phyloP scores from a whole-genome alignment of 2,113 vertebrate genomes.

The Sinocyclocheilus anophthalmus region DNA sequence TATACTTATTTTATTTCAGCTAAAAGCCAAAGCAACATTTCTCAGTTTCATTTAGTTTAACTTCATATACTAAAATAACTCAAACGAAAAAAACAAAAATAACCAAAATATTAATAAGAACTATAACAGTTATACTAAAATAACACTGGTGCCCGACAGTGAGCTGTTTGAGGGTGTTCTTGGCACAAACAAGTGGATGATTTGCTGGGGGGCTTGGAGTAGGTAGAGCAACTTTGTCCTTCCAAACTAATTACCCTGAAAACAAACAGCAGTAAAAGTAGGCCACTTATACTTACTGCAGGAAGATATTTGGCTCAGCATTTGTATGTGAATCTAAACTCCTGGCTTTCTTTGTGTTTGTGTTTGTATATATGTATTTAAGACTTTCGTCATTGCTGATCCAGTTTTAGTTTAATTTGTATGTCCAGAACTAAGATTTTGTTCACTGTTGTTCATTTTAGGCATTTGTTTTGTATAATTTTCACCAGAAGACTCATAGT shows the following conservation, averaged over 20 bases:
- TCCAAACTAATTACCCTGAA: slow-evolving; percentile 28
- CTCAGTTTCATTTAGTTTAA: neutral
- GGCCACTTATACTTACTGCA: slow-evolving; percentile 20
- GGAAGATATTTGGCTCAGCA: neutral
- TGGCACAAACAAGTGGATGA: slow-evolving; percentile 26
- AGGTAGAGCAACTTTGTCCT: slow-evolving; percentile 42
- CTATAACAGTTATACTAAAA: neutral
- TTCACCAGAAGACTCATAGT: neutral
- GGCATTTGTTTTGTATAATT: neutral
- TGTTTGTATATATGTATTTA: neutral
- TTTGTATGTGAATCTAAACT: neutral
- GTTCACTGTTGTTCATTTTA: neutral
- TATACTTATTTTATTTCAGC: neutral
- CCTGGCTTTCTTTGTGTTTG: neutral
- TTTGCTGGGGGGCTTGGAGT: slow-evolving; percentile 21
- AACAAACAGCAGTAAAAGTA: slow-evolving; percentile 45
- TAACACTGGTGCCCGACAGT: neutral
- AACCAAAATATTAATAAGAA: neutral
- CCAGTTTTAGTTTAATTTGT: neutral
- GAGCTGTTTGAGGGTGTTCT: slow-evolving; percentile 33
- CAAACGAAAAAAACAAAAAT: neutral
- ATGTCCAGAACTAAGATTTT: neutral
- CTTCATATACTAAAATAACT: neutral
- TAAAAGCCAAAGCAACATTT: neutral
- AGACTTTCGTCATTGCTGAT: neutral